Base-by-base conservation (phyloP, 2,113 vertebrate genomes). In the Cercopithecus mona region DNA sequence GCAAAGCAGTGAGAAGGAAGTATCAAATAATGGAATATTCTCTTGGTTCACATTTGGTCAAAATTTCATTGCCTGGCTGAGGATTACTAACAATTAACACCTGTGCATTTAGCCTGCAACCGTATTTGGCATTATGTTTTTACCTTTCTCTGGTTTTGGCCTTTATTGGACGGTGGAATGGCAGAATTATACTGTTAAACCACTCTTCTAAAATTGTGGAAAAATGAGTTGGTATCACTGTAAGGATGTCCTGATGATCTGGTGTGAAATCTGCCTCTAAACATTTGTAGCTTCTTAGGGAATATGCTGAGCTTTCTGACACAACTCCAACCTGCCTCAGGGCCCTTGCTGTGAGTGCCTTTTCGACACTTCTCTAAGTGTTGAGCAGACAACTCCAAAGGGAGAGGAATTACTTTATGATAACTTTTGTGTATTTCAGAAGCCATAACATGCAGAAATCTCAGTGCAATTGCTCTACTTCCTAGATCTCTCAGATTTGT, bases 1-100 rank as follows among this genome's bases (percentile, higher is more conserved):
- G 59, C 66, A 96, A 64, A 52, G 64, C 45, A 88, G 25, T 97
- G 95, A 93, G 83, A 73, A 96, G 96, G 97, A 97, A 92, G 86
- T 75, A 30, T 89, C 84, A 96, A 93, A 90, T 89, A 48, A 52
- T 94, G 38, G 14, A 52, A 57, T 96, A 57, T 72, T 79, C 73
- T 88, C 92, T 93, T 16, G 84, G 48, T 96, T 27, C 94, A 64
- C 80, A 87, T 88, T 97, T 94, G 81, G n/a, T 45, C 20, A 84
- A 32, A 25, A 84, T 45, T 82, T 52, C 75, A 93, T 40, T 64
- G 13, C 35, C 40, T 68, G 43, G 92, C 90, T 1, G 50, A 96
- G 11, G 93, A 68, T 48, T 45, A 22, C 17, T 40, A 96, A 92
- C 76, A 89, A 96, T 97, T 87, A 90, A 92, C 61, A 92, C 3